These are phyloP conservation scores for Shinisaurus crocodilurus DNA, from an alignment of 2,113 vertebrate genomes.

Conservation along the genomic window DNA sequence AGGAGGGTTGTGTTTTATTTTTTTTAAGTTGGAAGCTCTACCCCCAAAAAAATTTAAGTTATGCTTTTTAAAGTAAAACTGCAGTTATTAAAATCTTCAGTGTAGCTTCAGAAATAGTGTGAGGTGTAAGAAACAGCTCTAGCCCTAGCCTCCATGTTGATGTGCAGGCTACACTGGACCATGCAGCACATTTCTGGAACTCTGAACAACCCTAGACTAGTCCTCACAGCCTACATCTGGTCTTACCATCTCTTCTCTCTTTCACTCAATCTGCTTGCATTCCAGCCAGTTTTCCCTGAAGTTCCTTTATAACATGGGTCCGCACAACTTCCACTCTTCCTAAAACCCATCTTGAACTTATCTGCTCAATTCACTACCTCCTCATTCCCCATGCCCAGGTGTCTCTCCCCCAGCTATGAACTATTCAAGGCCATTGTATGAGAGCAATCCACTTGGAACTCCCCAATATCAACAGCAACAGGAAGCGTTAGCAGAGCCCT, in stretches of 20 bases:
- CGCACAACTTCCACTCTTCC: background rate
- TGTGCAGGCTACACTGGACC: background rate
- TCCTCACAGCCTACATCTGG: background rate
- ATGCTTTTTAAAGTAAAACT: background rate
- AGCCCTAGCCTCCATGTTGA: background rate
- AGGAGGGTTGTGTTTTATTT: conserved; percentile 19
- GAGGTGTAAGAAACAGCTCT: background rate
- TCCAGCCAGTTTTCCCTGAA: background rate
- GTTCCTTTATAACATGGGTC: background rate
- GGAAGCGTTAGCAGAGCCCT: background rate
- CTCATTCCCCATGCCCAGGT: background rate
- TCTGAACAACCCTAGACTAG: background rate
- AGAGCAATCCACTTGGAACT: background rate
- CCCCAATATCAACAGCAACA: background rate
- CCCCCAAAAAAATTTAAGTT: background rate
- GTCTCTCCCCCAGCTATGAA: background rate
- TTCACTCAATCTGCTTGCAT: background rate
- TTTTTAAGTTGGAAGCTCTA: conserved; percentile 35
- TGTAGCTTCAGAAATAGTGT: background rate
- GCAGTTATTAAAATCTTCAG: background rate
- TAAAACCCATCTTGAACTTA: background rate
- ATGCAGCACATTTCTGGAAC: background rate
- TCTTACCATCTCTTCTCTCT: background rate
- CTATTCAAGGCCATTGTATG: background rate
- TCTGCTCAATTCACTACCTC: too few species aligned